These are phyloP conservation scores for Daktulosphaira vitifoliae DNA, from an alignment of 1,140 invertebrate genomes.

Conservation along the genomic window DNA sequence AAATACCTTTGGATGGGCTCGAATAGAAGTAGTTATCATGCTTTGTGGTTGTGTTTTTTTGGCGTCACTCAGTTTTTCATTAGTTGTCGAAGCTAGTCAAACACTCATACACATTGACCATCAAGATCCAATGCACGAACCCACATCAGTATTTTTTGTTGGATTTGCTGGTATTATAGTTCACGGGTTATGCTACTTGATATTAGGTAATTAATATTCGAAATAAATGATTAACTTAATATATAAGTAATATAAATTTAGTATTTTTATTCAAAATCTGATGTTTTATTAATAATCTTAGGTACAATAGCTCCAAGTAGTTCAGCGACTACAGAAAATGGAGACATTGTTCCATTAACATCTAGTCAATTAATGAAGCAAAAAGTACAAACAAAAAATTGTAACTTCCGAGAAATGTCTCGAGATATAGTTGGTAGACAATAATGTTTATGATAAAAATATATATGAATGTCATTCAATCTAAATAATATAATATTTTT, in stretches of 20 bases:
- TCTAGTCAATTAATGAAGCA: not conserved
- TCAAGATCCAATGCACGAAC: constrained; percentile 61
- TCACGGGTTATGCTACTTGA: constrained; percentile 60
- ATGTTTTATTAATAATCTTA: too few species aligned
- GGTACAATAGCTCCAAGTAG: too few species aligned
- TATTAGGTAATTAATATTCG: constrained; percentile 55
- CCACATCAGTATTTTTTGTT: constrained; percentile 51
- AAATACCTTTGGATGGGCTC: constrained; percentile 86
- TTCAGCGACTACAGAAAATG: not conserved
- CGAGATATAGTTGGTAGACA: constrained; percentile 53
- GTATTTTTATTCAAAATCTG: too few species aligned
- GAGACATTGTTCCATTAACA: not conserved
- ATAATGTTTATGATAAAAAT: too few species aligned
- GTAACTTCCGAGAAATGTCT: constrained; percentile 20
- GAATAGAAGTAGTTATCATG: constrained; percentile 74
- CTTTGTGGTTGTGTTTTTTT: constrained; percentile 74
- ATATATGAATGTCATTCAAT: too few species aligned
- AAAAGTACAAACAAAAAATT: constrained; percentile 18
- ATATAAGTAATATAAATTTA: too few species aligned
- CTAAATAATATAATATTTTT: constrained; percentile 36
- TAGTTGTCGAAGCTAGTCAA: constrained; percentile 71
- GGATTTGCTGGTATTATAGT: constrained; percentile 57
- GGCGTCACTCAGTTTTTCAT: constrained; percentile 70
- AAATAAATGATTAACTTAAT: too few species aligned
- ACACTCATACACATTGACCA: constrained; percentile 68